Evolutionary conservation across 2,113 vertebrate species (phyloP), one percentile per base, ranked within the genome.

Genomic region (Tachysurus fulvidraco): DNA sequence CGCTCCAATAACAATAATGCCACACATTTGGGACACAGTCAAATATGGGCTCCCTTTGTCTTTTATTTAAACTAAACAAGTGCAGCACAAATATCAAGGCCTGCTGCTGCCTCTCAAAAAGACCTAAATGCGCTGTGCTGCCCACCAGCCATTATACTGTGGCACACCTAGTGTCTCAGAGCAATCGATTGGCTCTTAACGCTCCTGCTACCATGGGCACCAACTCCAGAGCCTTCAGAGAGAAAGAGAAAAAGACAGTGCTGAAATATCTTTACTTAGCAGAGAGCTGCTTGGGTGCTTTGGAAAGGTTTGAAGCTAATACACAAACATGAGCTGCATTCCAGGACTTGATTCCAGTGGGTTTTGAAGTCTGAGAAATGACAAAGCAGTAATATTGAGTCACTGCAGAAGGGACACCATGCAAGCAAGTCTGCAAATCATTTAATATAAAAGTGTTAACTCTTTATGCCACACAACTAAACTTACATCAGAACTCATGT

Each of bases 211-310:
- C 8, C 11, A 25, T n/a, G 36, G 41, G 28, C 62, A 76, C 84
- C 86, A 87, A 83, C 64, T 81, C 76, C 55, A 50, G 46, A 46
- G 64, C 73, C 57, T 86, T 86, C 41, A 59, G 36, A 82, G 78
- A 14, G 23, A 44, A 60, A 21, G 17, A 4, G 5, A 10, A 17
- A 36, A 36, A 30, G 77, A 23, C 17, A 5, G 46, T 41, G 73
- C 89, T 55, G 59, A 87, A 89, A 89, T 90, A 90, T 90, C 89
- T 90, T 62, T 54, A 87, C 86, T 89, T 80, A 62, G 67, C 89
- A 88, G 86, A 69, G 83, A 78, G 71, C 79, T 83, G 78, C 88
- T 82, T 50, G 84, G 82, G 88, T 89, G 83, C 88, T 83, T 67
- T 85, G 88, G 46, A 89, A 60, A 77, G 77, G 85, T 83, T 90